A percentile compares a stretch with the other conserved stretches of the same genome.
phyloP scores from a whole-genome alignment of 2,888 invertebrate genomes.

The Andrena fulva region DNA sequence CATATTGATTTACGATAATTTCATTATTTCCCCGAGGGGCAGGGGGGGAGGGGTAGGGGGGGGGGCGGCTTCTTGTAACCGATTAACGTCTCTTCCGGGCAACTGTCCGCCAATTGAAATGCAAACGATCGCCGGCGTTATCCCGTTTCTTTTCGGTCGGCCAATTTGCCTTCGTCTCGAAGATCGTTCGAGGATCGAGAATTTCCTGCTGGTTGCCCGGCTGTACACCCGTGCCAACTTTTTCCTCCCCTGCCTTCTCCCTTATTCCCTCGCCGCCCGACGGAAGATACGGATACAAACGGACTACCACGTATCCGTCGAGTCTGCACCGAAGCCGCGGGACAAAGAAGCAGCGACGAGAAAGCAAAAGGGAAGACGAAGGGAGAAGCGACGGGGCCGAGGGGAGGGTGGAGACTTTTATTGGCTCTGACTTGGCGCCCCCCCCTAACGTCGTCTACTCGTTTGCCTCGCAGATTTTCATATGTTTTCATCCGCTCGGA shows the following conservation, averaged over 20 bases:
- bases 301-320: conserved; percentile 32
- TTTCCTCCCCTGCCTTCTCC: not conserved
- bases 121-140: conserved; percentile 67
- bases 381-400: conserved; percentile 65
- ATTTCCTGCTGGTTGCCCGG: conserved; percentile 19
- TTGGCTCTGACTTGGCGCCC: conserved; percentile 83
- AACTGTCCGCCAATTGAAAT: conserved; percentile 72
- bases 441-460: conserved; percentile 79
- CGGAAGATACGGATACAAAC: conserved; percentile 31
- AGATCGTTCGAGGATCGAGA: conserved; percentile 46
- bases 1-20: conserved; percentile 76
- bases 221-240: conserved; percentile 22
- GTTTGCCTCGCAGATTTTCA: conserved; percentile 84
- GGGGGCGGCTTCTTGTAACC: conserved; percentile 64
- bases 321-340: conserved; percentile 51
- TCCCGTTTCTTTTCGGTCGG: conserved; percentile 55
- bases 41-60: not conserved
- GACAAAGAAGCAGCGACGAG: conserved; percentile 64
- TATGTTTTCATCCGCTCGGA: conserved; percentile 84
- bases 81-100: conserved; percentile 72
- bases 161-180: conserved; percentile 48
- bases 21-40: conserved; percentile 69
- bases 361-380: conserved; percentile 53
- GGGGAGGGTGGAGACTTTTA: conserved; percentile 81
- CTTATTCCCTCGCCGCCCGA: not conserved